Conservation (phyloP, 1,140 invertebrate species). For the Calliphora vicina region DNA sequence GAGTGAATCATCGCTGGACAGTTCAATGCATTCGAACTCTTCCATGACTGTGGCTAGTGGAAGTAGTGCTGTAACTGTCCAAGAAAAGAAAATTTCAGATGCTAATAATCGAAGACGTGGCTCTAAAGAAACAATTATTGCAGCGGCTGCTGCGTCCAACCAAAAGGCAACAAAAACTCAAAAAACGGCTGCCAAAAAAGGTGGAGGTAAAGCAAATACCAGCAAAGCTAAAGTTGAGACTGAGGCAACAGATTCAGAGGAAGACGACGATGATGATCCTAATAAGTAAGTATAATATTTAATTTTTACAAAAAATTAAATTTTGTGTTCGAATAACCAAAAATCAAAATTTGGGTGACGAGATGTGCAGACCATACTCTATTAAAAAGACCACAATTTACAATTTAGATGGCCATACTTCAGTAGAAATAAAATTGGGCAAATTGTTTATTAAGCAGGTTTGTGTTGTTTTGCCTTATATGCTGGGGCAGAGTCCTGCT, state of each 20-base stretch:
- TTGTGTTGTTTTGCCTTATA: too few relatives aligned
- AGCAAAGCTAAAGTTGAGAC: slow-evolving; percentile 64
- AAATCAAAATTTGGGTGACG: too few relatives aligned
- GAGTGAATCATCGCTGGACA: slow-evolving; percentile 34
- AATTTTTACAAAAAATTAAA: too few relatives aligned
- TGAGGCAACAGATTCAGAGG: slow-evolving; percentile 72
- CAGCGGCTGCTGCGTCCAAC: not conserved
- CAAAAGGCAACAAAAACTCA: slow-evolving; percentile 9
- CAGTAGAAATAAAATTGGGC: too few relatives aligned
- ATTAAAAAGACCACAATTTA: too few relatives aligned
- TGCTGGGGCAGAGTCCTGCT: too few relatives aligned
- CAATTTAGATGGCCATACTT: too few relatives aligned
- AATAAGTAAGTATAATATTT: slow-evolving; percentile 64
- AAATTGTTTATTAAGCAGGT: too few relatives aligned
- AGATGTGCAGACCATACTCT: too few relatives aligned
- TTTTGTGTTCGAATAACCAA: too few relatives aligned
- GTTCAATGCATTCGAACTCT: slow-evolving; percentile 36
- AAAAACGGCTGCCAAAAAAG: slow-evolving; percentile 18
- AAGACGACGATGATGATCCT: slow-evolving; percentile 90
- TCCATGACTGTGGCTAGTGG: slow-evolving; percentile 40
- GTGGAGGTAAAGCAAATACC: not conserved
- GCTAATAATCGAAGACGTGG: slow-evolving; percentile 22
- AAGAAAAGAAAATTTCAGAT: slow-evolving; percentile 20
- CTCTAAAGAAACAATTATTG: slow-evolving; percentile 30
- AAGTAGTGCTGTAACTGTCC: slow-evolving; percentile 1